Conservation (phyloP, 2,113 vertebrate species). For the Oreotragus oreotragus region DNA sequence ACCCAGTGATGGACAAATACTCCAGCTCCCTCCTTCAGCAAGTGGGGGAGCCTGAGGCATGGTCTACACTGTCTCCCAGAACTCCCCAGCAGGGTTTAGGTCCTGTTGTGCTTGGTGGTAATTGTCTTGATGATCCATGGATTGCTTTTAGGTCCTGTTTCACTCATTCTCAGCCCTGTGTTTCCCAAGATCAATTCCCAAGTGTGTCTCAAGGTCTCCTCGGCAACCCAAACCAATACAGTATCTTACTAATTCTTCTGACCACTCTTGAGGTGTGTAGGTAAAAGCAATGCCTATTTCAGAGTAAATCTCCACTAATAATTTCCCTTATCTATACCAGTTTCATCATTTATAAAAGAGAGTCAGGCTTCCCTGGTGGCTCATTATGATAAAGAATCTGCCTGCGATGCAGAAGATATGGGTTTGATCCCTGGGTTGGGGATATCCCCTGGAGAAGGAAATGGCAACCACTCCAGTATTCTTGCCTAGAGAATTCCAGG, state of each 20-base stretch:
- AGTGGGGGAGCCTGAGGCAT: not conserved
- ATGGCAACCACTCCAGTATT: no score
- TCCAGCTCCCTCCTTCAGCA: not conserved
- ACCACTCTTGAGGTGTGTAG: not conserved
- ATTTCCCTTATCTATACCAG: rapidly evolving
- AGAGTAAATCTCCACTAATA: not conserved
- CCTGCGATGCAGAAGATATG: not conserved
- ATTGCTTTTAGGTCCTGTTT: not conserved
- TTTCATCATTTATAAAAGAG: not conserved
- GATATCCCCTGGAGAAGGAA: not conserved
- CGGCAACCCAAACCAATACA: not conserved
- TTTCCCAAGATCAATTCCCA: not conserved
- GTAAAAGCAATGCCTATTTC: not conserved
- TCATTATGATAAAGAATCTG: not conserved
- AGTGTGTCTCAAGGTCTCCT: not conserved
- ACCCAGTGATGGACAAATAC: not conserved
- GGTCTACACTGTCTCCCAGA: not conserved
- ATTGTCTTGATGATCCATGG: not conserved
- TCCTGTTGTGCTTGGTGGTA: not conserved
- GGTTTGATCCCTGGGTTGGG: not conserved
- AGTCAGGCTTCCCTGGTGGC: not conserved
- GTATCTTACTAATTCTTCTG: not conserved
- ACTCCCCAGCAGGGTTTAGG: not conserved
- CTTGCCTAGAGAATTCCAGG: no score
- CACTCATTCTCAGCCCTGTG: not conserved